Conservation (phyloP, 2,113 vertebrate genomes). For the Pelmatolapia mariae region DNA sequence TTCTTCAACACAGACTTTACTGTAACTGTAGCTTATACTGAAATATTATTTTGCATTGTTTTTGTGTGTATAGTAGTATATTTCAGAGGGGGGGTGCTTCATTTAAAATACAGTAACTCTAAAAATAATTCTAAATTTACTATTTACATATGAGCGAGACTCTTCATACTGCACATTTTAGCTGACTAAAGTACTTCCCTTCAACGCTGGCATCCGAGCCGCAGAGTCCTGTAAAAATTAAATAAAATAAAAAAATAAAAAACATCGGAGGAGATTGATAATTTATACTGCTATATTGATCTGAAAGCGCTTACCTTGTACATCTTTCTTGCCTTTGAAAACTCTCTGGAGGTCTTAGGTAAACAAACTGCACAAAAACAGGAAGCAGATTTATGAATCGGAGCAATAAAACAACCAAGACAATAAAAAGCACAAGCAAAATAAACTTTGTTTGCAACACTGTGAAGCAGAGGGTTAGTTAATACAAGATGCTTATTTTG, state of each 20-base stretch:
- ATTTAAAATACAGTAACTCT: conserved; percentile 21
- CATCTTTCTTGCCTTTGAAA: conserved; percentile 28
- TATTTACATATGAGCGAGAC: conserved; percentile 44
- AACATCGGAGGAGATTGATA: not conserved
- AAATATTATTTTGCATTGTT: not conserved
- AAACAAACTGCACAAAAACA: conserved; percentile 65
- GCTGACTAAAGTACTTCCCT: not conserved
- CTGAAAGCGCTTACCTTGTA: conserved; percentile 12
- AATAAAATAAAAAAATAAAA: not conserved
- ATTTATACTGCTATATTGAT: not conserved
- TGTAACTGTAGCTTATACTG: not conserved
- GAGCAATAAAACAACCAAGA: not conserved
- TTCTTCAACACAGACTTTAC: not conserved
- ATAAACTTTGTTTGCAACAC: not conserved
- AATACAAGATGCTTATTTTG: not conserved
- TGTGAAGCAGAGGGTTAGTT: not conserved
- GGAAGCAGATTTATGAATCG: not conserved
- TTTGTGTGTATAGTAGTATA: not conserved
- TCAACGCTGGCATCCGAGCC: not conserved
- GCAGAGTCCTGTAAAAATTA: conserved; percentile 22
- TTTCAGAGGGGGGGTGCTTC: conserved; percentile 1
- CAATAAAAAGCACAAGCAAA: not conserved
- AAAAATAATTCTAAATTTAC: conserved; percentile 37
- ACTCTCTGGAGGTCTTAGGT: conserved; percentile 49
- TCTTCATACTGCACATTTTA: conserved; percentile 20